Conservation (phyloP, 2,888 invertebrate species). For the Crossocerus cetratus region DNA sequence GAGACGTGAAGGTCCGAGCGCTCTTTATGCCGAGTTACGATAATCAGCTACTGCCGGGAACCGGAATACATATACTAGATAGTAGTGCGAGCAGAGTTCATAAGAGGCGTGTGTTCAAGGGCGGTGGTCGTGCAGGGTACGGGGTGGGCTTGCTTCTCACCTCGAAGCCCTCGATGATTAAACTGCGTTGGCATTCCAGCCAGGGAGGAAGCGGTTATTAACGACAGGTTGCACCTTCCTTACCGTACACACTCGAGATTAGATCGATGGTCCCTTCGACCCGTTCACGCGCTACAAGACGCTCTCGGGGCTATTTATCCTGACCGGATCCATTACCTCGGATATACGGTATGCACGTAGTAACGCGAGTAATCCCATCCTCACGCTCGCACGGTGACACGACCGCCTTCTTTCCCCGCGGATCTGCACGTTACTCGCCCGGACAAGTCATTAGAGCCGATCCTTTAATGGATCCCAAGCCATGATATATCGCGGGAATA, state of each 20-base stretch:
- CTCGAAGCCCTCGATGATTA: slow-evolving; percentile 49
- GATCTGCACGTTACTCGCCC: slow-evolving; percentile 8
- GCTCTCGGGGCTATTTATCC: slow-evolving; percentile 53
- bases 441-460: slow-evolving; percentile 37
- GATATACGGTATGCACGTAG: slow-evolving; percentile 38
- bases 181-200: slow-evolving; percentile 53
- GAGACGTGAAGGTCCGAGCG: slow-evolving; percentile 37
- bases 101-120: slow-evolving; percentile 24
- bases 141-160: slow-evolving; percentile 37
- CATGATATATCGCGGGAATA: slow-evolving; percentile 30
- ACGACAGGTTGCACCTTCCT: slow-evolving; percentile 53
- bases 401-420: slow-evolving; percentile 25
- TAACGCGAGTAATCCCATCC: slow-evolving; percentile 54
- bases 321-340: slow-evolving; percentile 55
- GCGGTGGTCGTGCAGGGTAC: slow-evolving; percentile 2
- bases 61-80: neutral
- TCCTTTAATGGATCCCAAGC: slow-evolving; percentile 32
- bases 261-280: slow-evolving; percentile 47
- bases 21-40: slow-evolving; percentile 28
- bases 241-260: slow-evolving; percentile 41
- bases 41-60: slow-evolving; percentile 28
- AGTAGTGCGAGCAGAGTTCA: slow-evolving; percentile 14
- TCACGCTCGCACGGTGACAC: slow-evolving; percentile 29
- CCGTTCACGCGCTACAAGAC: slow-evolving; percentile 27
- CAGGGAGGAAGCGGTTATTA: slow-evolving; percentile 54